These are phyloP conservation scores for Zaprionus obscuricornis DNA, from an alignment of 2,888 invertebrate species.

Conservation along the genomic window DNA sequence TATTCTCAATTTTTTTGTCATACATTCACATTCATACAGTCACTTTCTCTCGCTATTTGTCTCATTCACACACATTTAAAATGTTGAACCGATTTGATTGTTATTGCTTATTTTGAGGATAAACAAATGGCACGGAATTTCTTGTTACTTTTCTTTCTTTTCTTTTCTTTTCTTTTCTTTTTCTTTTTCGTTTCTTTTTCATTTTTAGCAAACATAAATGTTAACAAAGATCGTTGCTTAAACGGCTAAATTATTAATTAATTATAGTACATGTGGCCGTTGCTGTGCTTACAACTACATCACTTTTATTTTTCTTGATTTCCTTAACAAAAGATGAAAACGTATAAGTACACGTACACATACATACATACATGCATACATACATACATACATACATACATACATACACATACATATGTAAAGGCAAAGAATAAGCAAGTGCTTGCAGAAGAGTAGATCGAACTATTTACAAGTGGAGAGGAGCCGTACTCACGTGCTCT, in stretches of 20 bases:
- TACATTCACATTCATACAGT: neutral
- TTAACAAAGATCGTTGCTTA: conserved; percentile 61
- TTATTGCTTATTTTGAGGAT: conserved; percentile 68
- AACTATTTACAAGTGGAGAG: conserved; percentile 54
- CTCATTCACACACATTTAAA: conserved; percentile 59
- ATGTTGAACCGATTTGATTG: conserved; percentile 73
- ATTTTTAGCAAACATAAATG: conserved; percentile 59
- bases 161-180: conserved; percentile 35
- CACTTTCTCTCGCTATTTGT: conserved; percentile 1
- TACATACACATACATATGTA: conserved; percentile 32
- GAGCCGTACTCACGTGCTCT: conserved; percentile 63
- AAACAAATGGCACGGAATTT: conserved; percentile 79
- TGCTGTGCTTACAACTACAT: conserved; percentile 81
- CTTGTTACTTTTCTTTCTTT: conserved; percentile 28
- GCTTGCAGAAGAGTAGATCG: conserved; percentile 43
- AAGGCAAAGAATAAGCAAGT: conserved; percentile 49
- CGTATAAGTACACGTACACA: neutral
- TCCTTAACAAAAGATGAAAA: conserved; percentile 56
- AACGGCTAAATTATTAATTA: conserved; percentile 30
- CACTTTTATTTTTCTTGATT: conserved; percentile 78
- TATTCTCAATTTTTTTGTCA: neutral
- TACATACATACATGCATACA: conserved; percentile 4
- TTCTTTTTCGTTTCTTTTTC: conserved; percentile 30
- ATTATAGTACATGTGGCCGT: conserved; percentile 35
- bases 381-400: neutral